A percentile compares a stretch with the other conserved stretches of the same genome.
phyloP scores from a whole-genome alignment of 2,113 vertebrate species.

The Poecile atricapillus region DNA sequence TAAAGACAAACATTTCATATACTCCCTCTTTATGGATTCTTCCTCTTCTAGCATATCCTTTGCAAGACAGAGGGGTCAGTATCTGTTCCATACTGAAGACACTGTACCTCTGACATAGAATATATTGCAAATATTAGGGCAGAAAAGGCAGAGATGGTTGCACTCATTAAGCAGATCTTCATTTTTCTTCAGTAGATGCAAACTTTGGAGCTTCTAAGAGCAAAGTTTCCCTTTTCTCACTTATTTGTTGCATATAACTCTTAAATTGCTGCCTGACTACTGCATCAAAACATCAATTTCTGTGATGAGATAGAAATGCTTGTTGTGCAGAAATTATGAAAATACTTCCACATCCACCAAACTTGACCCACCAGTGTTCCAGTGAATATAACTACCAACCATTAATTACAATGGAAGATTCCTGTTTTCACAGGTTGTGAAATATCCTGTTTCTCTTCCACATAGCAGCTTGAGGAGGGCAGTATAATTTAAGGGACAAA shows the following conservation, averaged over 20 bases:
- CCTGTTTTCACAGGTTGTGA: neutral
- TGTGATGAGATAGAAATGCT: neutral
- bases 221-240: neutral
- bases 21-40: neutral
- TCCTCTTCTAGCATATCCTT: neutral
- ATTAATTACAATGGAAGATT: neutral
- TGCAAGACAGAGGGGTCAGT: neutral
- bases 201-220: neutral
- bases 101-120: neutral
- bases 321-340: neutral
- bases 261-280: neutral
- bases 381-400: neutral
- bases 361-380: accelerated
- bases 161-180: neutral
- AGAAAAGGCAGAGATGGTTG: neutral
- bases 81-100: neutral
- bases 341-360: neutral
- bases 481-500: accelerated
- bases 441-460: neutral
- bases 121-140: neutral
- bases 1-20: neutral
- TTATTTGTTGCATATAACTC: neutral
- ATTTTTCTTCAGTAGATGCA: neutral
- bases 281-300: neutral
- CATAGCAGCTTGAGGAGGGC: neutral